phyloP scores from a whole-genome alignment of 2,113 vertebrate species.

The Oxyruncus cristatus region DNA sequence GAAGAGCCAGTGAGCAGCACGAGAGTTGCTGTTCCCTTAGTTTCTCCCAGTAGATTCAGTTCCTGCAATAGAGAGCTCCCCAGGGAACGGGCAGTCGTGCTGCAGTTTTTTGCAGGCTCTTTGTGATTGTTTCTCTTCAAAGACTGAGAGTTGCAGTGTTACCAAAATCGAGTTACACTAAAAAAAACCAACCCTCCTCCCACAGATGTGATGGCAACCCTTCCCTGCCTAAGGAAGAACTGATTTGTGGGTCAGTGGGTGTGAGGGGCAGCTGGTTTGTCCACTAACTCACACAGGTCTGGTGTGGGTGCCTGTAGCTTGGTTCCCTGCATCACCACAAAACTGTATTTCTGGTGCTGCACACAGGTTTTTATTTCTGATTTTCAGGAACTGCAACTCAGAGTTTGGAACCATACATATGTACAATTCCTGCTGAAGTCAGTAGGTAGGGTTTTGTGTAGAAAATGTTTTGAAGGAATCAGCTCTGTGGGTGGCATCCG shows the following conservation, averaged over 20 bases:
- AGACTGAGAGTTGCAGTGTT: background rate
- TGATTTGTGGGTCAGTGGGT: background rate
- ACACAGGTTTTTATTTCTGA: background rate
- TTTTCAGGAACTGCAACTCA: background rate
- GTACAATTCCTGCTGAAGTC: background rate
- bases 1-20: background rate
- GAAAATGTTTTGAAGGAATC: background rate
- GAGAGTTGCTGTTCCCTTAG: background rate
- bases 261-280: background rate
- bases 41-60: background rate
- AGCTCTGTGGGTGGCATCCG: background rate
- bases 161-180: background rate
- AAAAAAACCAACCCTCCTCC: background rate
- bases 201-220: background rate
- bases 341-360: background rate
- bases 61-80: background rate
- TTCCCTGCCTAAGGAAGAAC: background rate
- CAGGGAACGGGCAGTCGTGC: fast-evolving
- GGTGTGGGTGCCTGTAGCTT: background rate
- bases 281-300: background rate
- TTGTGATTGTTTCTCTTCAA: background rate
- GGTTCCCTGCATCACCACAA: background rate
- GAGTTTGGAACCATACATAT: background rate
- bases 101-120: background rate
- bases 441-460: background rate